These are phyloP conservation scores for Caenorhabditis latens DNA, from an alignment of 1,140 invertebrate species.

Conservation along the genomic window DNA sequence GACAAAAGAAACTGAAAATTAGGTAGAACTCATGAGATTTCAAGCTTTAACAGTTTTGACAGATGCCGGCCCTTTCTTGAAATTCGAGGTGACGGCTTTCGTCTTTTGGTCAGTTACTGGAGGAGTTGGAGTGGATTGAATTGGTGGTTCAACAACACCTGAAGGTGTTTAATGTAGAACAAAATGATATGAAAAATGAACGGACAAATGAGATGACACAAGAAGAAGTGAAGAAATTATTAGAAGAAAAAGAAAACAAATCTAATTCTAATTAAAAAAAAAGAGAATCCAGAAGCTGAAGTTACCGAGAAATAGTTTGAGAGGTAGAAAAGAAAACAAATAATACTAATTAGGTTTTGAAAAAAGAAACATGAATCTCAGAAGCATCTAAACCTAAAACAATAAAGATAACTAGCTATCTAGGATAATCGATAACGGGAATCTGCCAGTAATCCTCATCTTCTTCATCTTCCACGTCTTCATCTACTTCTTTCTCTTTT, in stretches of 20 bases:
- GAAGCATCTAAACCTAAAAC: not conserved
- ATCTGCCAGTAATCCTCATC: constrained; percentile 39
- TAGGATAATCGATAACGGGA: constrained; percentile 34
- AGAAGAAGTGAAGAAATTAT: not conserved
- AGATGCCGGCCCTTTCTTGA: constrained; percentile 22
- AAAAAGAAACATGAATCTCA: not conserved
- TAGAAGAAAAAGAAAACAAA: not conserved
- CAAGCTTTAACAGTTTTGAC: constrained; percentile 13
- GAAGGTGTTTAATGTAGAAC: not conserved
- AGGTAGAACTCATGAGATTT: not conserved
- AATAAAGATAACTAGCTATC: not conserved
- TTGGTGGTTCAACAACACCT: constrained; percentile 35
- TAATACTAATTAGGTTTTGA: not conserved
- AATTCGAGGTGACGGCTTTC: constrained; percentile 20
- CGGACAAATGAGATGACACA: not conserved
- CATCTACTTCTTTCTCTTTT: not conserved
- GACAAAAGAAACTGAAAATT: not conserved
- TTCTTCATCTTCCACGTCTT: not conserved
- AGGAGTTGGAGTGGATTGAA: constrained; percentile 19
- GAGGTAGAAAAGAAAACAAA: not conserved
- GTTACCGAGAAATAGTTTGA: not conserved
- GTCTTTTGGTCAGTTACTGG: constrained; percentile 44
- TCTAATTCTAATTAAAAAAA: not conserved
- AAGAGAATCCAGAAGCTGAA: not conserved
- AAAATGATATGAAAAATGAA: not conserved